Evolutionary conservation across 2,888 invertebrate genomes (phyloP).

Genomic region (Lithophane semibrunnea): DNA sequence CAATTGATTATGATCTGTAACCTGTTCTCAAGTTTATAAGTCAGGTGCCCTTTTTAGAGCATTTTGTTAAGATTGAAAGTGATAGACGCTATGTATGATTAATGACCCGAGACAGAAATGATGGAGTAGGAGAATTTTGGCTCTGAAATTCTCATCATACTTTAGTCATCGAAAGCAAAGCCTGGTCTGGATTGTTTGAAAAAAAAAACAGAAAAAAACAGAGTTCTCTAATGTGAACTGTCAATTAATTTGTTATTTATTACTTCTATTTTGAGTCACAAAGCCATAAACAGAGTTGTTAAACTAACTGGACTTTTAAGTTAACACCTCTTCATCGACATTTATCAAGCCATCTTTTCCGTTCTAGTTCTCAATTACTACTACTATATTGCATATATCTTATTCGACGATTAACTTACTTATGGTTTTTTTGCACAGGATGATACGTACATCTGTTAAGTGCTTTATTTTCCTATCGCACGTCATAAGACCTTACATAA

Average conservation of each 20-base stretch:
- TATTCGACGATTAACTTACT: background rate
- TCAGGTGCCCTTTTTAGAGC: slow-evolving; percentile 64
- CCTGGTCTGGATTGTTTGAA: background rate
- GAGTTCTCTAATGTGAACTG: background rate
- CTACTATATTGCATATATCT: background rate
- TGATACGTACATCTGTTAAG: slow-evolving; percentile 1
- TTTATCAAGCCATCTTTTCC: slow-evolving; percentile 9
- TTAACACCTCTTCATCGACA: slow-evolving; percentile 18
- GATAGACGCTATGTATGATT: slow-evolving; percentile 43
- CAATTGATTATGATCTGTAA: slow-evolving; percentile 72
- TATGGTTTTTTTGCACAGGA: background rate
- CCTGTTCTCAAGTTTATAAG: slow-evolving; percentile 64
- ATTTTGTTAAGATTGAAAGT: slow-evolving; percentile 55
- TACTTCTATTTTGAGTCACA: slow-evolving; percentile 22
- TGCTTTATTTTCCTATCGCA: slow-evolving; percentile 43
- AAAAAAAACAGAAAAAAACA: background rate
- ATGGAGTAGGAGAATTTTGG: background rate
- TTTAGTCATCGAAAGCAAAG: background rate
- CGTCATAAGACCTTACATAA: slow-evolving; percentile 49
- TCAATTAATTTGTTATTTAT: slow-evolving; percentile 42
- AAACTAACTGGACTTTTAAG: slow-evolving; percentile 9
- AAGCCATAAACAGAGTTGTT: slow-evolving; percentile 6
- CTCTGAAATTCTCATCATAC: slow-evolving; percentile 3
- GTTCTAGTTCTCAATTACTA: slow-evolving; percentile 5
- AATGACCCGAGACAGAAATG: slow-evolving; percentile 22